Conservation (phyloP, 2,797 vertebrate genomes). For the Schizopygopsis pylzovi region DNA sequence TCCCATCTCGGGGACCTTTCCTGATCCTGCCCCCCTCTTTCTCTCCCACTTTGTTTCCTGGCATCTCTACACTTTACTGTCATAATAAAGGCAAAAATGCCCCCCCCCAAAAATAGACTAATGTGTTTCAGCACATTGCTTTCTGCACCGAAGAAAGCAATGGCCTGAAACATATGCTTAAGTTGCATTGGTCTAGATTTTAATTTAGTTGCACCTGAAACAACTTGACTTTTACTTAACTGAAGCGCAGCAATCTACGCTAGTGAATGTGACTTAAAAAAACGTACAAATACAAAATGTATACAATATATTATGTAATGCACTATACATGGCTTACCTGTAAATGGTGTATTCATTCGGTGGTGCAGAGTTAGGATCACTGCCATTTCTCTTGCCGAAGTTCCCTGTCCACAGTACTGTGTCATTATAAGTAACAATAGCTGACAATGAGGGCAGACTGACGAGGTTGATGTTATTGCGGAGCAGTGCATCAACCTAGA, state of each 20-base stretch:
- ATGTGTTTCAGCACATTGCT: not conserved
- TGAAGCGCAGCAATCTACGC: too few relatives aligned
- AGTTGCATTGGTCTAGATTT: too few relatives aligned
- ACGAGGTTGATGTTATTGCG: slow-evolving; percentile 78
- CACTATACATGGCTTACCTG: slow-evolving; percentile 75
- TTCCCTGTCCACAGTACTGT: slow-evolving; percentile 95
- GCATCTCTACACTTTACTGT: too few relatives aligned
- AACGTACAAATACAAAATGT: too few relatives aligned
- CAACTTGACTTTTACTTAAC: too few relatives aligned
- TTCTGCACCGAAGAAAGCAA: not conserved
- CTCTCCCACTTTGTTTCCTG: too few relatives aligned
- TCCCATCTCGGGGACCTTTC: too few relatives aligned
- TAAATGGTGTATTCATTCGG: slow-evolving; percentile 95
- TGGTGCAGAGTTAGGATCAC: slow-evolving; percentile 80
- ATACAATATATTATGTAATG: not conserved
- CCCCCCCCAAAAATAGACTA: not conserved
- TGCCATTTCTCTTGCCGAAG: slow-evolving; percentile 89
- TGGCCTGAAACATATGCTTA: not conserved
- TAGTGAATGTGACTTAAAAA: too few relatives aligned
- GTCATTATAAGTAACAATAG: slow-evolving; percentile 91
- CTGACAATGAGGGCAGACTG: slow-evolving; percentile 87
- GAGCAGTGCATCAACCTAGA: slow-evolving; percentile 87
- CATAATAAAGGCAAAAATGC: too few relatives aligned
- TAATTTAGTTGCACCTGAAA: too few relatives aligned
- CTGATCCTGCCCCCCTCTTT: too few relatives aligned